A percentile compares a stretch with the other conserved stretches of the same genome.
These are phyloP conservation scores for Clitarchus hookeri DNA, from an alignment of 2,888 invertebrate species.

Conservation along the genomic window DNA sequence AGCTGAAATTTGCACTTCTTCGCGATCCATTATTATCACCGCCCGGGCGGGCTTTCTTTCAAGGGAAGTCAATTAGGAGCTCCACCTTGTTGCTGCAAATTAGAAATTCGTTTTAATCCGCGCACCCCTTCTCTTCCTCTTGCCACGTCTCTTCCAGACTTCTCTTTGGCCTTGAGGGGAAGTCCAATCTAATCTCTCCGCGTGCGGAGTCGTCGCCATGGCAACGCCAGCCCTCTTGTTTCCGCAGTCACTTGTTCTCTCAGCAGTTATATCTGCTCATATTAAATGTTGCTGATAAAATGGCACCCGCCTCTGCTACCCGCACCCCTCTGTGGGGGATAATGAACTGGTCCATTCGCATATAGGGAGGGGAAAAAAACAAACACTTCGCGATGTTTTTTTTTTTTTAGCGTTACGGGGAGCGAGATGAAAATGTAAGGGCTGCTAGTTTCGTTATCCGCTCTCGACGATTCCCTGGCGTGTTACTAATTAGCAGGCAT, in stretches of 20 bases:
- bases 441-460: too few species aligned
- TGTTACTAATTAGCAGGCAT: too few species aligned
- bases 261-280: background rate
- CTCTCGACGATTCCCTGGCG: too few species aligned
- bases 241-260: background rate
- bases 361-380: too few species aligned
- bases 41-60: background rate
- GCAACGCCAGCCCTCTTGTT: background rate
- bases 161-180: background rate
- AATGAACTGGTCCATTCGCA: too few species aligned
- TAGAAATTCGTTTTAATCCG: constrained; percentile 9
- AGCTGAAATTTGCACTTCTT: background rate
- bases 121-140: background rate
- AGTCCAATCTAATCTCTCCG: background rate
- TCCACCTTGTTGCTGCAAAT: constrained; percentile 14
- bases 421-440: too few species aligned
- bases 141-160: background rate
- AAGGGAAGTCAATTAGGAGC: background rate
- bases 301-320: background rate
- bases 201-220: background rate
- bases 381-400: too few species aligned
- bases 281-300: background rate
- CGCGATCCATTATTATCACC: background rate
- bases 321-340: background rate
- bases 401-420: too few species aligned